These are phyloP conservation scores for Otis tarda DNA, from an alignment of 2,113 vertebrate species.

Conservation along the genomic window DNA sequence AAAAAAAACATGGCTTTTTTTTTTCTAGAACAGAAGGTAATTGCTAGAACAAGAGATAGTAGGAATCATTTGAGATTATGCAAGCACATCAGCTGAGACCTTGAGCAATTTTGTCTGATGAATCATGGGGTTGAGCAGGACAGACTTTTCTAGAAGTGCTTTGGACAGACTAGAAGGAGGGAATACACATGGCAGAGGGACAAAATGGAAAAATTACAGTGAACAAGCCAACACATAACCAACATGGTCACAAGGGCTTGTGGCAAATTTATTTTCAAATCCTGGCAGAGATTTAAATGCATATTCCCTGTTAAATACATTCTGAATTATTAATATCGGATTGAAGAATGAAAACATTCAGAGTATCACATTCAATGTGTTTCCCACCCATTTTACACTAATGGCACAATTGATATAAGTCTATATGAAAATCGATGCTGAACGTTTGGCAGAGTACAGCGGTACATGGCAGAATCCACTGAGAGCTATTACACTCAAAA, in stretches of 20 bases:
- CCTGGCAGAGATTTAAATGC: constrained; percentile 8
- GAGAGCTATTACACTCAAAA: constrained; percentile 22
- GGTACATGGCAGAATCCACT: constrained; percentile 1
- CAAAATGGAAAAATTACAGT: not conserved
- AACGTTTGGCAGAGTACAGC: constrained; percentile 15
- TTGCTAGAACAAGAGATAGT: not conserved
- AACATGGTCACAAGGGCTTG: not conserved
- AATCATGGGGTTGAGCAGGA: not conserved
- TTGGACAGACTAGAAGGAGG: not conserved
- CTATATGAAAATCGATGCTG: constrained; percentile 57
- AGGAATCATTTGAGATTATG: not conserved
- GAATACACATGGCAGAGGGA: not conserved
- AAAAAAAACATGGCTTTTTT: not conserved
- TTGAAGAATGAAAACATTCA: constrained; percentile 47
- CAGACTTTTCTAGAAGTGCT: not conserved
- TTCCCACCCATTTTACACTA: constrained; percentile 32
- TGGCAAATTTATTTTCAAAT: constrained; percentile 1
- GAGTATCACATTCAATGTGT: not conserved
- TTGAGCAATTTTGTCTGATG: not conserved
- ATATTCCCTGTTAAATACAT: constrained; percentile 25
- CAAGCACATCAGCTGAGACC: not conserved
- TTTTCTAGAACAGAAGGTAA: not conserved
- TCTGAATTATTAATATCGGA: constrained; percentile 53
- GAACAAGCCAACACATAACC: not conserved
- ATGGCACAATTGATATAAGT: constrained; percentile 52